phyloP scores from a whole-genome alignment of 2,888 invertebrate species.

The Leptinotarsa juncta region DNA sequence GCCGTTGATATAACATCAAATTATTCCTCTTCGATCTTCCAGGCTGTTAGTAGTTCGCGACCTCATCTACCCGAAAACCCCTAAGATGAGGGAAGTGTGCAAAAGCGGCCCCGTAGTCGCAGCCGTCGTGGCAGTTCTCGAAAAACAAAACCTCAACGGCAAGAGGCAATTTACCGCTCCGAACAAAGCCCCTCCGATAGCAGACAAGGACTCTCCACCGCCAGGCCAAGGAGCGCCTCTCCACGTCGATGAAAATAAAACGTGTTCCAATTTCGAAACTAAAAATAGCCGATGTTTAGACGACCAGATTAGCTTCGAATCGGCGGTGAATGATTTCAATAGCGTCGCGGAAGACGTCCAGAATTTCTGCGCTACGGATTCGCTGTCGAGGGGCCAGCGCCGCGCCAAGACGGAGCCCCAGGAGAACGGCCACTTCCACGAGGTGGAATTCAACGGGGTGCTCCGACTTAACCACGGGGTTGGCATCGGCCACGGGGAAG shows the following conservation, averaged over 20 bases:
- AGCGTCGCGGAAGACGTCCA: conserved; percentile 62
- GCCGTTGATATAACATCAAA: too few relatives aligned
- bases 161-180: conserved; percentile 34
- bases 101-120: conserved; percentile 71
- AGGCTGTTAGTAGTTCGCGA: neutral
- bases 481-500: neutral
- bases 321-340: conserved; percentile 63
- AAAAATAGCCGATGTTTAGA: conserved; percentile 53
- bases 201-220: conserved; percentile 33
- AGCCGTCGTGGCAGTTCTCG: conserved; percentile 68
- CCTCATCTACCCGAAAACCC: conserved; percentile 21
- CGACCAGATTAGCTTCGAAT: conserved; percentile 60
- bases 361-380: conserved; percentile 54
- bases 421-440: conserved; percentile 22
- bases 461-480: neutral
- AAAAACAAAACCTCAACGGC: conserved; percentile 57
- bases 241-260: conserved; percentile 27
- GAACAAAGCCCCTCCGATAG: conserved; percentile 11
- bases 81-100: conserved; percentile 55
- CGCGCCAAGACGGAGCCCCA: conserved; percentile 41
- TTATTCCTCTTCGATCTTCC: neutral
- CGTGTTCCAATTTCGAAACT: conserved; percentile 41
- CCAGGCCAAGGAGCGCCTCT: conserved; percentile 29
- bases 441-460: conserved; percentile 24
- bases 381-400: conserved; percentile 44